Evolutionary conservation across 2,797 vertebrate genomes (phyloP).

Genomic region (Lepidocolaptes lacrymiger): DNA sequence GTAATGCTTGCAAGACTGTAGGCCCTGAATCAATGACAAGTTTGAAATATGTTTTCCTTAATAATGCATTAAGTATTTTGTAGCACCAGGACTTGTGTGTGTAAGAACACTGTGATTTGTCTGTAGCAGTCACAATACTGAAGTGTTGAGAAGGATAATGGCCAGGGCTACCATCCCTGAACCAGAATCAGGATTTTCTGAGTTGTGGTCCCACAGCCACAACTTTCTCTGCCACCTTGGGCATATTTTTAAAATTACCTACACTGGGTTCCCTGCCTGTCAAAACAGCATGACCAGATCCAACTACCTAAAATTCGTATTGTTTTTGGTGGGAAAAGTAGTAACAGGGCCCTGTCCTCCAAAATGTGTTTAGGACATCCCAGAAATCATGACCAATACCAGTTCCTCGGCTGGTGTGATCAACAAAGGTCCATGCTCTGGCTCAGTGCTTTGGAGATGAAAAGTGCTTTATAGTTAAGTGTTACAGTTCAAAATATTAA

Average conservation of each 20-base stretch:
- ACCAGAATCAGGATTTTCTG: neutral
- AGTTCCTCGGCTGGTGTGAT: neutral
- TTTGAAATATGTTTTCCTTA: constrained; percentile 11
- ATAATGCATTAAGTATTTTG: neutral
- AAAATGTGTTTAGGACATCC: neutral
- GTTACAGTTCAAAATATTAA: neutral
- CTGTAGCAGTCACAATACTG: neutral
- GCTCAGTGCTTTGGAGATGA: neutral
- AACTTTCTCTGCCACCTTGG: neutral
- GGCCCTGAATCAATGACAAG: neutral
- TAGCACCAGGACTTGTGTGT: neutral
- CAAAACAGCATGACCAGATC: neutral
- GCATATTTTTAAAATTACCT: neutral
- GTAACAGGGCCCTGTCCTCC: neutral
- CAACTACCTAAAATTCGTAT: neutral
- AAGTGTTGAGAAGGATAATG: neutral
- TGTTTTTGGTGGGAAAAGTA: neutral
- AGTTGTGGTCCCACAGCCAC: neutral
- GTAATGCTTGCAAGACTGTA: neutral
- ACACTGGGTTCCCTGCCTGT: neutral
- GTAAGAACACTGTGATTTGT: neutral
- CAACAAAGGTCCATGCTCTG: neutral
- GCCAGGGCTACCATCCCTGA: neutral
- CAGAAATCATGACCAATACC: neutral
- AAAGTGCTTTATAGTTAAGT: neutral